Evolutionary conservation across 2,797 vertebrate species (phyloP).

Genomic region (Sternotherus odoratus): DNA sequence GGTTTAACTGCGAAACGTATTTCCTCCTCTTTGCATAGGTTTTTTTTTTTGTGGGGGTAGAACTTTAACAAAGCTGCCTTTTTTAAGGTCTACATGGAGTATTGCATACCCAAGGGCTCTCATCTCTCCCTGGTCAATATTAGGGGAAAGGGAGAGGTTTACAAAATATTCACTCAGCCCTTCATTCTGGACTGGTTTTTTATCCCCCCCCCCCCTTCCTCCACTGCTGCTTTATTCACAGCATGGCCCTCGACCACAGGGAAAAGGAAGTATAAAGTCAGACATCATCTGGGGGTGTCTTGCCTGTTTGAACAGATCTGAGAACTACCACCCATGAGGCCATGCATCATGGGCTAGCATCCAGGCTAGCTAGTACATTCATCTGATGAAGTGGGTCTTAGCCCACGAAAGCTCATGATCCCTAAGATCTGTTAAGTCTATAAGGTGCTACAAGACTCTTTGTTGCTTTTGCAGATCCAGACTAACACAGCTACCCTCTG

Average conservation of each 20-base stretch:
- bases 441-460: too few species aligned
- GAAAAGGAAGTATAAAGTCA: background rate
- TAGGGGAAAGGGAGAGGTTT: background rate
- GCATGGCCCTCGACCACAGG: background rate
- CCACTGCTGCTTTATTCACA: slow-evolving; percentile 24
- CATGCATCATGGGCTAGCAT: background rate
- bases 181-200: background rate
- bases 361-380: too few species aligned
- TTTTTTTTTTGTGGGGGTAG: slow-evolving; percentile 35
- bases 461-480: too few species aligned
- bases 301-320: too few species aligned
- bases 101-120: slow-evolving; percentile 15
- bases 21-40: slow-evolving; percentile 16
- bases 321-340: background rate
- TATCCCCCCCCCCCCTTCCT: background rate
- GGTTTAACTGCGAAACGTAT: slow-evolving; percentile 23
- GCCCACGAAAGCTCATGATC: too few species aligned
- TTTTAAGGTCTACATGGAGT: slow-evolving; percentile 44
- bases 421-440: too few species aligned
- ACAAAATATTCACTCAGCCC: background rate
- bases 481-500: too few species aligned
- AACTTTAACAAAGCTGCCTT: background rate
- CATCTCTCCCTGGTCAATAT: background rate
- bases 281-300: background rate
- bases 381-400: too few species aligned